These are phyloP conservation scores for Ovibos moschatus DNA, from an alignment of 2,113 vertebrate genomes.

Conservation along the genomic window DNA sequence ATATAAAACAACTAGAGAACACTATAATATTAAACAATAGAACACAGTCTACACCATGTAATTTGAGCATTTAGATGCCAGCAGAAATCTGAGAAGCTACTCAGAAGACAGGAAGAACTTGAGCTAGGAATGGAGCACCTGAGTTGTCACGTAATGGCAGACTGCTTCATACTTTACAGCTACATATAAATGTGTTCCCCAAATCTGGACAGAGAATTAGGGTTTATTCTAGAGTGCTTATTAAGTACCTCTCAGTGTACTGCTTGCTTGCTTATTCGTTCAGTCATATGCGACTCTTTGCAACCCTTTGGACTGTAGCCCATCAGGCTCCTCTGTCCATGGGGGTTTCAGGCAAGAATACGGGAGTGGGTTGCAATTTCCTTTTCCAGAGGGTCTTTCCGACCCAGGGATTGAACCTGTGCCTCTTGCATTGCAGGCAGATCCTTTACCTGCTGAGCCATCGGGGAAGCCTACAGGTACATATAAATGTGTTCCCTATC, in stretches of 20 bases:
- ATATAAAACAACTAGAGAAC: conserved; percentile 28
- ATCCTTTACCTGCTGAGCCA: neutral
- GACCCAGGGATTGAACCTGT: neutral
- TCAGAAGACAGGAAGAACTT: conserved; percentile 33
- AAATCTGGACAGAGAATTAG: neutral
- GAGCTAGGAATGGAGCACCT: neutral
- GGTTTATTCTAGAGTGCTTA: conserved; percentile 2
- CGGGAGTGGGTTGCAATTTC: neutral
- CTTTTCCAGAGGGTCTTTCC: neutral
- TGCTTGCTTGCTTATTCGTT: neutral
- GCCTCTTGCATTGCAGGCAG: neutral
- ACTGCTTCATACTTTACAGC: neutral
- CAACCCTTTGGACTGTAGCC: neutral
- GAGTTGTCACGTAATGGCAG: neutral
- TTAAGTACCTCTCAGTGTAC: neutral
- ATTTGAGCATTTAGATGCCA: conserved; percentile 17
- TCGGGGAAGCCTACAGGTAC: neutral
- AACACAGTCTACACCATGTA: neutral
- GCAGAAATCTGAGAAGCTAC: conserved; percentile 9
- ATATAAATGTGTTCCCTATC: neutral
- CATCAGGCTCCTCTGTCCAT: neutral
- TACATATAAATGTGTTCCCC: neutral
- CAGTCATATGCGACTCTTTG: neutral
- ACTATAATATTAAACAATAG: conserved; percentile 3
- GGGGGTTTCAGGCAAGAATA: neutral